Conservation (phyloP, 2,888 invertebrate species). For the Trissoscelio sp. region DNA sequence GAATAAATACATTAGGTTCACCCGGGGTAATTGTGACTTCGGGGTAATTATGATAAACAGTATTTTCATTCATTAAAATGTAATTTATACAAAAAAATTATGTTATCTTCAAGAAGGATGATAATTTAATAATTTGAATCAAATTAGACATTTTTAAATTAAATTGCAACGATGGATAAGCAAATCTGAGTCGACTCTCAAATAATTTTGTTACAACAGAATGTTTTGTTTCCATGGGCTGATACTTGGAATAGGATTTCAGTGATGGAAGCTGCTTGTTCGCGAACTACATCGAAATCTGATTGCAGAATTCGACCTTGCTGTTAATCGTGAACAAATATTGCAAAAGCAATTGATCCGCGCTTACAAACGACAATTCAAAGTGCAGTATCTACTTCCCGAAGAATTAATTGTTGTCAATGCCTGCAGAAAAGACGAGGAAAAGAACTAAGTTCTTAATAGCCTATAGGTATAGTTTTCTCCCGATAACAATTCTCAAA, state of each 20-base stretch:
- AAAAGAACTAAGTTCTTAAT: background rate
- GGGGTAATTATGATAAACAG: no score
- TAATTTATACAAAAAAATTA: no score
- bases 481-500: no score
- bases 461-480: background rate
- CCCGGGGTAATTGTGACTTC: no score
- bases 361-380: constrained; percentile 1
- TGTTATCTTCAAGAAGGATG: no score
- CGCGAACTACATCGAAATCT: constrained; percentile 22
- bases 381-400: background rate
- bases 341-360: constrained; percentile 15
- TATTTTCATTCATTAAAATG: no score
- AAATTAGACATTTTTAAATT: no score
- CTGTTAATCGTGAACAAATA: constrained; percentile 20
- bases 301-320: constrained; percentile 32
- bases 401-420: background rate
- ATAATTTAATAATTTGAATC: no score
- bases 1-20: no score
- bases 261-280: constrained; percentile 39
- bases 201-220: constrained; percentile 15
- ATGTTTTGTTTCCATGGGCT: constrained; percentile 26
- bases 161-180: no score
- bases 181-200: background rate
- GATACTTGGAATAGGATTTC: constrained; percentile 38
- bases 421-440: background rate